Evolutionary conservation across 2,797 vertebrate genomes (phyloP).

Genomic region (Danio tinwini): DNA sequence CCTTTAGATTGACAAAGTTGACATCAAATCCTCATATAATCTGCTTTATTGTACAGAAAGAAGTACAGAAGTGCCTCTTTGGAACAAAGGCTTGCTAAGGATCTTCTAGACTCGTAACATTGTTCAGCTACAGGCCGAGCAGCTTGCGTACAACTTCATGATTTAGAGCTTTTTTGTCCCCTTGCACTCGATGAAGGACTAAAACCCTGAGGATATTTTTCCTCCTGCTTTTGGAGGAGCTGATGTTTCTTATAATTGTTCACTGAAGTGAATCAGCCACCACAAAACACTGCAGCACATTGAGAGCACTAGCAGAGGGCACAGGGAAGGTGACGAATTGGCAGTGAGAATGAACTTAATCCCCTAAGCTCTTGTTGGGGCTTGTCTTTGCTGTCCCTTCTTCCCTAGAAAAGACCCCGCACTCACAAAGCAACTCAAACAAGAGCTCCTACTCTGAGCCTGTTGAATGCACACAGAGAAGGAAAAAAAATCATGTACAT

Average conservation of each 20-base stretch:
- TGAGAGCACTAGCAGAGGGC: slow-evolving; percentile 65
- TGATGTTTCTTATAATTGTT: slow-evolving; percentile 67
- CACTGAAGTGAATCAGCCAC: slow-evolving; percentile 67
- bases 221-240: slow-evolving; percentile 61
- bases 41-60: slow-evolving; percentile 22
- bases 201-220: slow-evolving; percentile 68
- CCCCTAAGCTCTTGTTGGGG: slow-evolving; percentile 75
- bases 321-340: slow-evolving; percentile 70
- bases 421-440: slow-evolving; percentile 57
- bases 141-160: slow-evolving; percentile 56
- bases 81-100: slow-evolving; percentile 40
- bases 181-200: slow-evolving; percentile 55
- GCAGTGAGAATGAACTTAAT: slow-evolving; percentile 80
- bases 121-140: slow-evolving; percentile 33
- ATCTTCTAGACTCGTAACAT: slow-evolving; percentile 38
- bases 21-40: slow-evolving; percentile 34
- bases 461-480: slow-evolving; percentile 35
- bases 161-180: slow-evolving; percentile 59
- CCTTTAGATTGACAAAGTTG: slow-evolving; percentile 11
- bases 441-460: slow-evolving; percentile 48
- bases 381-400: slow-evolving; percentile 66
- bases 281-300: slow-evolving; percentile 68
- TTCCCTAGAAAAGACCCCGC: slow-evolving; percentile 52
- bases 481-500: not conserved
- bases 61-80: slow-evolving; percentile 43